Evolutionary conservation across 2,888 invertebrate genomes (phyloP).

Genomic region (Caenorhabditis sp.): DNA sequence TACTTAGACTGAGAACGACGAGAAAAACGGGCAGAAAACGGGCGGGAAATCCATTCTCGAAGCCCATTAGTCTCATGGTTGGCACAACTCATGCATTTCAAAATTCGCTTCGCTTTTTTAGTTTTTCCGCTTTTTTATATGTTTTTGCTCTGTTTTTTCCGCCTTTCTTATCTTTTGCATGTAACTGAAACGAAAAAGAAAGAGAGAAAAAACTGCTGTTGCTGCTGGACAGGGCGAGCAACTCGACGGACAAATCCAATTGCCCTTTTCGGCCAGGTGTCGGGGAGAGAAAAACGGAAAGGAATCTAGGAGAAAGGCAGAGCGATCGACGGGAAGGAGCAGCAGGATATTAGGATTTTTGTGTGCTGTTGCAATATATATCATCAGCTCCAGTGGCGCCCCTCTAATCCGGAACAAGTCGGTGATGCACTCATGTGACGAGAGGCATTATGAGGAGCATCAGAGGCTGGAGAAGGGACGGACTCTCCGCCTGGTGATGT

Average conservation of each 20-base stretch:
- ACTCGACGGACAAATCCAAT: conserved; percentile 49
- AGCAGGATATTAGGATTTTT: conserved; percentile 48
- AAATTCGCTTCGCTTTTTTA: conserved; percentile 55
- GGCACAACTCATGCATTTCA: conserved; percentile 58
- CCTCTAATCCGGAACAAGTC: conserved; percentile 62
- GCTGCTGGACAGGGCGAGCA: background rate
- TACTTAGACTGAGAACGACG: conserved; percentile 34
- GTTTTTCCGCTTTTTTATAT: conserved; percentile 37
- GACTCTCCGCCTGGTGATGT: conserved; percentile 43
- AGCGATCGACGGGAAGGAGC: conserved; percentile 2
- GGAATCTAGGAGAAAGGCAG: background rate
- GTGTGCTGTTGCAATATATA: conserved; percentile 50
- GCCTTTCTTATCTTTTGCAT: conserved; percentile 37
- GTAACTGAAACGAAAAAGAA: conserved; percentile 2
- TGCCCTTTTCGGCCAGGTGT: conserved; percentile 53
- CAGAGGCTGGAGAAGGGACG: conserved; percentile 1
- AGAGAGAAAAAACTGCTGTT: background rate
- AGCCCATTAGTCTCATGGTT: conserved; percentile 49
- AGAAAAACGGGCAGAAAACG: conserved; percentile 18
- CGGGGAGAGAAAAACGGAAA: conserved; percentile 21
- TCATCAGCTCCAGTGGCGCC: conserved; percentile 10
- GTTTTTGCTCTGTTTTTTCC: conserved; percentile 30
- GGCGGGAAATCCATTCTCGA: conserved; percentile 52
- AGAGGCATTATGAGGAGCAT: conserved; percentile 38
- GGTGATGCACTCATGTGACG: conserved; percentile 61